phyloP scores from a whole-genome alignment of 2,888 invertebrate species.

The Cremastobaeus sp. region DNA sequence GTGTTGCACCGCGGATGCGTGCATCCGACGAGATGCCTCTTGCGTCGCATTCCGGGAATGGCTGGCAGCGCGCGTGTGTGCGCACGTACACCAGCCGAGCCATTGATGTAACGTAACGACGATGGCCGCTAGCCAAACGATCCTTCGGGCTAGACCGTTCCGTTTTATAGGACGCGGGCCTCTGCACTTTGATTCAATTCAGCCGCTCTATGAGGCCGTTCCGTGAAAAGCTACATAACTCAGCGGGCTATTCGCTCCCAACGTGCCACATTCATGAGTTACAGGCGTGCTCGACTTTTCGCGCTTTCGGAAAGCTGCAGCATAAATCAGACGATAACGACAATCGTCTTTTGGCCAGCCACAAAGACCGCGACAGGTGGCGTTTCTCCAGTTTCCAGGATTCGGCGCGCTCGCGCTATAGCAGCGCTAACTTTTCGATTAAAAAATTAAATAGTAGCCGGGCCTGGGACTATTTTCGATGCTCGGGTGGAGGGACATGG shows the following conservation, averaged over 20 bases:
- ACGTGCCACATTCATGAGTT: neutral
- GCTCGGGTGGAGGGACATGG: too few species aligned
- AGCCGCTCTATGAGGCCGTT: neutral
- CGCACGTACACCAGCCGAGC: constrained; percentile 37
- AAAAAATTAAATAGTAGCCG: too few species aligned
- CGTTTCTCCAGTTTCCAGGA: neutral
- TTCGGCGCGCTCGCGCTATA: too few species aligned
- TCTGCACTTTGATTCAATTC: constrained; percentile 9
- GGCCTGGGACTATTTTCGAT: too few species aligned
- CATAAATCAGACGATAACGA: neutral
- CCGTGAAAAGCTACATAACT: neutral
- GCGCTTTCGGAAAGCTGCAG: too few species aligned
- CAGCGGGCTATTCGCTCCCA: neutral
- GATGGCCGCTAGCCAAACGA: constrained; percentile 68
- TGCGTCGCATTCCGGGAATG: constrained; percentile 43
- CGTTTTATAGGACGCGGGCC: constrained; percentile 53
- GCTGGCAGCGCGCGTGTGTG: constrained; percentile 29
- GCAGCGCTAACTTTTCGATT: neutral
- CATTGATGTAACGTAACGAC: constrained; percentile 53
- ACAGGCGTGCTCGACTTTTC: too few species aligned
- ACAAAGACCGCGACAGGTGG: neutral
- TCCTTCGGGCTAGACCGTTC: constrained; percentile 68
- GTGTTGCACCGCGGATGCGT: constrained; percentile 22
- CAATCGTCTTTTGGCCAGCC: too few species aligned
- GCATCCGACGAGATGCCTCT: constrained; percentile 49